Evolutionary conservation across 2,888 invertebrate genomes (phyloP), one percentile per base, ranked within the genome.

Genomic region (Polyommatus icarus): DNA sequence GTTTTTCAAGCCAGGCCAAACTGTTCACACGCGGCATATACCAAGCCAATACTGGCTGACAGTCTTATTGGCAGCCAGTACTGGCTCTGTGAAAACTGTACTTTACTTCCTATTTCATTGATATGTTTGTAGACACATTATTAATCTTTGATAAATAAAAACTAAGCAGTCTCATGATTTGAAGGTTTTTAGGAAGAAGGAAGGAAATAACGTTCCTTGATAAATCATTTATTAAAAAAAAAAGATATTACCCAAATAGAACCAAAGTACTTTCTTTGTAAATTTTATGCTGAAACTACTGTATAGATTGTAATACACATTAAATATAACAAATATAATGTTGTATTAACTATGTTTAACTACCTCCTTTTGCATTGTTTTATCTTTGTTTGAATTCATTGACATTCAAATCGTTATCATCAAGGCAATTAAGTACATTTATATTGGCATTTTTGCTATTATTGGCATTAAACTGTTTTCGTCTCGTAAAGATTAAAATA

Each of bases 331-430:
- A 36, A 20, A 59, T 29, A 29, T 32, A 59, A 1, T 59, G n/a
- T 59, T 59, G 59, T 8, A 20, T 20, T n/a, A 10, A 59, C n/a
- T n/a, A 15, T 18, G 18, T 54, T n/a, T 3, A 8, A 59, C n/a
- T 57, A 6, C 59, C 18, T 59, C 4, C 15, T 50, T 54, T 59
- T 5, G 59, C 59, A 54, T 54, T 54, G 18, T 54, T 32, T 32
- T 59, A 59, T 59, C 20, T 67, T 67, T 67, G 67, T 32, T 67
- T 67, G 6, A 67, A 32, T 67, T 67, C 67, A 67, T 67, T 67
- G 67, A 67, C 67, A 67, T 67, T 67, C 24, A 32, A 10, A 18
- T 61, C 10, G 24, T 20, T 61, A 61, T 61, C 61, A 61, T 61
- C 24, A 24, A 61, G 3, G 59, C 24, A 59, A 59, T 20, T 10